Conservation (phyloP, 2,113 vertebrate species). For the human (Homo sapiens) region GRCh38 chr1:201106501-201107000, state of each 20-base stretch:
- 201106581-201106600: neutral
- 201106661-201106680: neutral
- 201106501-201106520: rapidly evolving
- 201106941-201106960: neutral
- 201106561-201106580: neutral
- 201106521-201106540: neutral
- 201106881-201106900: too few relatives aligned
- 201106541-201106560: neutral
- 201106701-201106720: neutral
- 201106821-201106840: too few relatives aligned
- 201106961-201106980: neutral
- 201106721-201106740: neutral
- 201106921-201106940: too few relatives aligned
- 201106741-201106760: neutral
- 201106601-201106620: neutral
- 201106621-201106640: neutral
- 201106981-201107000: rapidly evolving
- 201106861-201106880: rapidly evolving
- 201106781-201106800: rapidly evolving
- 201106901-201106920: rapidly evolving
- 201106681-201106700: neutral
- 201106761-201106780: neutral
- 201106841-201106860: neutral
- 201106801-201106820: too few relatives aligned
- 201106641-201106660: rapidly evolving